Conservation (phyloP, 2,888 invertebrate genomes). For the Sinelater perroti region DNA sequence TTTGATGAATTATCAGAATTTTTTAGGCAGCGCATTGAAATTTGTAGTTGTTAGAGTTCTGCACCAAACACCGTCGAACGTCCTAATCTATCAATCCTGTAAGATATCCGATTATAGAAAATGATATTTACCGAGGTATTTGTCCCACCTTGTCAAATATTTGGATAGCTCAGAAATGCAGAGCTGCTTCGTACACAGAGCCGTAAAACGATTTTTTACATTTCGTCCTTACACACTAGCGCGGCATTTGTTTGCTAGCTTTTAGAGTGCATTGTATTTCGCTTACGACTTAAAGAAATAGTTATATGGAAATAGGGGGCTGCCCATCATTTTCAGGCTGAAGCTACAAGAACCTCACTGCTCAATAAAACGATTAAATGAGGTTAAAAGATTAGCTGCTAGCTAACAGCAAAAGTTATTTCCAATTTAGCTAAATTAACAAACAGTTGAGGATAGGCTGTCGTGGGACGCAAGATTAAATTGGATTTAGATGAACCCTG, state of each 20-base stretch:
- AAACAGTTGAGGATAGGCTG: neutral
- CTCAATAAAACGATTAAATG: slow-evolving; percentile 2
- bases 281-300: slow-evolving; percentile 1
- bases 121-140: too few relatives aligned
- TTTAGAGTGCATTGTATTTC: too few relatives aligned
- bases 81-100: too few relatives aligned
- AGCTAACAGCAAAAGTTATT: neutral
- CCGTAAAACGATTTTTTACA: slow-evolving; percentile 11
- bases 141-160: neutral
- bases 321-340: neutral
- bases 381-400: slow-evolving; percentile 1
- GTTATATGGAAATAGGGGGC: slow-evolving; percentile 5
- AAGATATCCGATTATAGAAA: too few relatives aligned
- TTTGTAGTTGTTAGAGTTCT: too few relatives aligned
- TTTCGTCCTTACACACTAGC: slow-evolving; percentile 7
- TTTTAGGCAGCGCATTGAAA: too few relatives aligned
- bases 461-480: neutral
- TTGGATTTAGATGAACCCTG: slow-evolving; percentile 1
- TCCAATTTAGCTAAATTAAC: slow-evolving; percentile 4
- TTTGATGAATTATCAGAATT: too few relatives aligned
- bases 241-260: slow-evolving; percentile 10
- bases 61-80: too few relatives aligned
- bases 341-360: neutral
- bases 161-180: neutral
- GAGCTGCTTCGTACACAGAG: neutral